A percentile compares a stretch with the other conserved stretches of the same genome.
Evolutionary conservation across 2,888 invertebrate species (phyloP).

Genomic region (Leptopilina myrica): DNA sequence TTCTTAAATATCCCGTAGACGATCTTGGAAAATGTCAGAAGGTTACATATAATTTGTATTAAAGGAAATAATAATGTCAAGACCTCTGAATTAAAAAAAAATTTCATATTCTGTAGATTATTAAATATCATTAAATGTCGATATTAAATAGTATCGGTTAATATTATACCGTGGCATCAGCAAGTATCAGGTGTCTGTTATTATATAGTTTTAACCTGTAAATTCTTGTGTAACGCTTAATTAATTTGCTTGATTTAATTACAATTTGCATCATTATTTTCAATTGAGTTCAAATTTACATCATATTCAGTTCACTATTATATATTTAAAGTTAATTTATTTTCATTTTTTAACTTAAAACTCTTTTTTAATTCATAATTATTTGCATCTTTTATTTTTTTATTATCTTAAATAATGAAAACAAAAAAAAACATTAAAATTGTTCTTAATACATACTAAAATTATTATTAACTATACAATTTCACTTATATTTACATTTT

Average conservation of each 20-base stretch:
- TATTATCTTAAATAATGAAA: too few species aligned
- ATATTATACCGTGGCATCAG: background rate
- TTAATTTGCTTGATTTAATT: conserved; percentile 5
- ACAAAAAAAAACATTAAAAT: too few species aligned
- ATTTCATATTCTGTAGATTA: background rate
- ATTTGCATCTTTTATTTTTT: too few species aligned
- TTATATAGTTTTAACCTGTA: background rate
- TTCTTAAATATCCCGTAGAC: background rate
- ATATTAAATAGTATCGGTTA: background rate
- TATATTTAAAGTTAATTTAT: background rate
- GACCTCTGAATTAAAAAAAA: background rate
- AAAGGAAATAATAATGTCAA: background rate
- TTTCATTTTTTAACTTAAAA: too few species aligned
- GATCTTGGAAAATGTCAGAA: conserved; percentile 20
- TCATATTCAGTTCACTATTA: background rate
- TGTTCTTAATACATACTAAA: too few species aligned
- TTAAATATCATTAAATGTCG: conserved; percentile 1
- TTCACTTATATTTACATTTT: too few species aligned
- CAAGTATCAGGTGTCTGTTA: conserved; percentile 15
- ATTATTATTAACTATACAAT: too few species aligned
- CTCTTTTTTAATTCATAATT: too few species aligned
- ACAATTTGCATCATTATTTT: background rate
- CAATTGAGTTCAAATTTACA: background rate
- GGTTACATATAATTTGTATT: conserved; percentile 22
- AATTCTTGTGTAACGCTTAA: background rate